Evolutionary conservation across 2,797 vertebrate species (phyloP).

Genomic region (Gobionotothen gibberifrons): DNA sequence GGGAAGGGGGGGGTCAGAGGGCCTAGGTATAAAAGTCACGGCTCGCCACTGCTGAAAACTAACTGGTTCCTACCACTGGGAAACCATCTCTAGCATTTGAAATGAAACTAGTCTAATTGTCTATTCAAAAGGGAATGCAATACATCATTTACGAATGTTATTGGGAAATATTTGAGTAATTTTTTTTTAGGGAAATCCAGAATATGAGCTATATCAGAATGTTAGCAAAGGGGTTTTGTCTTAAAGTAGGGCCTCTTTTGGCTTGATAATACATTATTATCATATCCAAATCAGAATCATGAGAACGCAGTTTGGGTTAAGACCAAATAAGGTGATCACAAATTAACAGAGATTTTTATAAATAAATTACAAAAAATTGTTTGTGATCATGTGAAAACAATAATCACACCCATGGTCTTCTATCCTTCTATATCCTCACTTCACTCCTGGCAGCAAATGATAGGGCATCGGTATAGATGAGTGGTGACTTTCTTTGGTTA

Average conservation of each 20-base stretch:
- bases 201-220: not conserved
- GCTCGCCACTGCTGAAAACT: too few species aligned
- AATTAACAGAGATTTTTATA: not conserved
- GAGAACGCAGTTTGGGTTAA: constrained; percentile 16
- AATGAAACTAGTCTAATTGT: constrained; percentile 5
- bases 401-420: constrained; percentile 22
- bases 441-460: constrained; percentile 49
- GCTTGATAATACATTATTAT: not conserved
- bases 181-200: not conserved
- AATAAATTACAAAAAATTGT: constrained; percentile 9
- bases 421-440: constrained; percentile 8
- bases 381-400: constrained; percentile 21
- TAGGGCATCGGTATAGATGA: constrained; percentile 34
- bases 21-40: too few species aligned
- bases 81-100: constrained; percentile 4
- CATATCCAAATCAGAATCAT: not conserved
- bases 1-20: too few species aligned
- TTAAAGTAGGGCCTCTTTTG: not conserved
- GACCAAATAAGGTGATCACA: not conserved
- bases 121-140: not conserved
- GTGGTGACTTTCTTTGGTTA: constrained; percentile 60
- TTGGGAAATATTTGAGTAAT: not conserved
- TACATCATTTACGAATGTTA: not conserved
- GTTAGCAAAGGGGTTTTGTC: not conserved
- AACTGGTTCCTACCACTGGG: not conserved